phyloP scores from a whole-genome alignment of 1,140 invertebrate genomes.

The Melipona quadrifasciata region DNA sequence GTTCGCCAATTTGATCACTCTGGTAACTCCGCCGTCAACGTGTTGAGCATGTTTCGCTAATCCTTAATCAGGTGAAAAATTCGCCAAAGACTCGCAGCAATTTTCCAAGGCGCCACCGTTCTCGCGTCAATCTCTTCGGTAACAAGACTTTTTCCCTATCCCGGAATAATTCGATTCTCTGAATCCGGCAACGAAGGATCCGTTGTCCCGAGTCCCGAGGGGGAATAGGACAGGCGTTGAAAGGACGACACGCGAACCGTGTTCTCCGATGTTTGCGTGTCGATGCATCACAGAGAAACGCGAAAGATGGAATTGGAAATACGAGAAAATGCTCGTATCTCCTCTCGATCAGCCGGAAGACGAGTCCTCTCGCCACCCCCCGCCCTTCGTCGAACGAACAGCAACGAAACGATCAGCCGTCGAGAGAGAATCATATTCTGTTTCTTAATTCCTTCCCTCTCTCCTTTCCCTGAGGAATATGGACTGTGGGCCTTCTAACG shows the following conservation, averaged over 20 bases:
- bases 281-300: conserved; percentile 22
- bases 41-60: too few relatives aligned
- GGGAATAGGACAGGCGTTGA: conserved; percentile 11
- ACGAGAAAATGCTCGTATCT: conserved; percentile 26
- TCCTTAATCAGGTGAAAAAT: neutral
- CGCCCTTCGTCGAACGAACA: too few relatives aligned
- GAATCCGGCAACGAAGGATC: neutral
- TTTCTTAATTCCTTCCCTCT: conserved; percentile 15
- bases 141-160: neutral
- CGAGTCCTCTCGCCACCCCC: neutral
- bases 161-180: conserved; percentile 23
- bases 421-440: conserved; percentile 7
- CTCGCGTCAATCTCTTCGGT: neutral
- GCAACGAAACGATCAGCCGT: neutral
- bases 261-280: neutral
- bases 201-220: neutral
- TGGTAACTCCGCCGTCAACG: too few relatives aligned
- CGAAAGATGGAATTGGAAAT: conserved; percentile 48
- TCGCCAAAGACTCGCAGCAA: too few relatives aligned
- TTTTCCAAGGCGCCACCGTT: neutral
- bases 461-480: too few relatives aligned
- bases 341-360: neutral
- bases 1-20: too few relatives aligned
- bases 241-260: conserved; percentile 23
- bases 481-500: too few relatives aligned